A percentile compares a stretch with the other conserved stretches of the same genome.
Conservation (phyloP, 2,113 vertebrate species). For the Actinemys pallida region DNA sequence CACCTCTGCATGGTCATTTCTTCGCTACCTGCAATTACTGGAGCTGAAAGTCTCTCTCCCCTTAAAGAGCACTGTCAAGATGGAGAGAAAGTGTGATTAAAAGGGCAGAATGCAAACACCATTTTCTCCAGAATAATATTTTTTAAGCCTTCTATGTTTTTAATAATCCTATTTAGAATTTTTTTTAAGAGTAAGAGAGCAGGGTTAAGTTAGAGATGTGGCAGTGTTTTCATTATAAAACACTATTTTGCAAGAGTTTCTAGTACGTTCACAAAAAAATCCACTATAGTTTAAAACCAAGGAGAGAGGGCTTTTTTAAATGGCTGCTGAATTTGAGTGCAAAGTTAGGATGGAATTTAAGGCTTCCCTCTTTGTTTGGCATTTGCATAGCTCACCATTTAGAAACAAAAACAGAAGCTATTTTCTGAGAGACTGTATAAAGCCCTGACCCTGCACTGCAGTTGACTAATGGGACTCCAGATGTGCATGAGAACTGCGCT, state of each 20-base stretch:
- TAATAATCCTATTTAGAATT: neutral
- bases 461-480: neutral
- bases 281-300: neutral
- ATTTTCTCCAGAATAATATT: neutral
- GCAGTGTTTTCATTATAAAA: neutral
- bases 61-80: neutral
- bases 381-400: neutral
- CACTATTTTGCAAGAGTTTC: neutral
- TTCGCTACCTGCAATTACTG: neutral
- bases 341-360: neutral
- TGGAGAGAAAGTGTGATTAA: neutral
- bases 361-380: neutral
- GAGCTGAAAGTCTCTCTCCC: neutral
- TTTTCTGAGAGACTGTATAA: neutral
- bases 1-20: neutral
- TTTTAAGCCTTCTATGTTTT: neutral
- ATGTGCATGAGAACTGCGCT: neutral
- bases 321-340: neutral
- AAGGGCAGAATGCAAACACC: neutral
- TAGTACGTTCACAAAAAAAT: neutral
- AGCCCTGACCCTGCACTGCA: neutral
- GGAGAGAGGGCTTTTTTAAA: neutral
- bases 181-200: neutral
- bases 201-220: neutral
- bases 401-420: neutral